Conservation (phyloP, 2,888 invertebrate species). For the Helicoverpa assulta region DNA sequence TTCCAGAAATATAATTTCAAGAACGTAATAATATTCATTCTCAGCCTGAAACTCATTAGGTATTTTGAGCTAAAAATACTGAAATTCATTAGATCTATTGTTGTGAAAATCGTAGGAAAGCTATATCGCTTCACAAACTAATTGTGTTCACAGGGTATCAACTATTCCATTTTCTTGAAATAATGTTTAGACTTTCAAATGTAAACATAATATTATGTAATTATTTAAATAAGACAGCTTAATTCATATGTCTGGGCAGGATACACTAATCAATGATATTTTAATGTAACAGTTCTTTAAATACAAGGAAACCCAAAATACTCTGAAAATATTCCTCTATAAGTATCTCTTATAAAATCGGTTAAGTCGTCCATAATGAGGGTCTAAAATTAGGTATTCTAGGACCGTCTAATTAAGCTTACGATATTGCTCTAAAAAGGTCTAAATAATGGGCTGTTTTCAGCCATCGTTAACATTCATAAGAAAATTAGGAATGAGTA, state of each 20-base stretch:
- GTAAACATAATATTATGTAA: too few relatives aligned
- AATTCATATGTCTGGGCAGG: neutral
- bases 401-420: conserved; percentile 28
- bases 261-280: neutral
- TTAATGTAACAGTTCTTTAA: neutral
- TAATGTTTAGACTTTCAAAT: too few relatives aligned
- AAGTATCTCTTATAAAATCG: conserved; percentile 11
- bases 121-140: too few relatives aligned
- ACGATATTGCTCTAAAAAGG: conserved; percentile 39
- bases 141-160: too few relatives aligned
- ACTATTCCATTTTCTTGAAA: too few relatives aligned
- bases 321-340: conserved; percentile 27
- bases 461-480: too few relatives aligned
- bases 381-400: conserved; percentile 25
- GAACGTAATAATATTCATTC: neutral
- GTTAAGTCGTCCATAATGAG: conserved; percentile 24
- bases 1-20: conserved; percentile 21
- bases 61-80: neutral
- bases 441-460: neutral
- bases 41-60: neutral
- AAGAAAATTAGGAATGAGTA: too few relatives aligned
- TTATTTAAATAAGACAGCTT: too few relatives aligned
- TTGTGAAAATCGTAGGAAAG: too few relatives aligned
- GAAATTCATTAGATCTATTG: too few relatives aligned
- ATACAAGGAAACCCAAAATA: conserved; percentile 4